phyloP scores from a whole-genome alignment of 2,113 vertebrate genomes.

The Phainopepla nitens region DNA sequence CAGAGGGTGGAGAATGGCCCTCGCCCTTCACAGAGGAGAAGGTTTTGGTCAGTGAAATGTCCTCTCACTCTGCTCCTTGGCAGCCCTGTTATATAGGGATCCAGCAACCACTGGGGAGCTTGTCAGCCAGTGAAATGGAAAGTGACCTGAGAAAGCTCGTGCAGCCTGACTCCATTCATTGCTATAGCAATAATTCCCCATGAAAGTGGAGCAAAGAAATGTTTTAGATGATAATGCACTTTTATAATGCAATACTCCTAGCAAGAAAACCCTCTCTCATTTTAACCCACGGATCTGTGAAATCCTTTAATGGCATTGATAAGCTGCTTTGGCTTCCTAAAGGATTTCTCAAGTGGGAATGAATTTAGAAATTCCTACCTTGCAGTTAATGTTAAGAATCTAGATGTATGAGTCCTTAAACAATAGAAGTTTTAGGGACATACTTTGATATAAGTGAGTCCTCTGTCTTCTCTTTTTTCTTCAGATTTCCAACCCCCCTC shows the following conservation, averaged over 20 bases:
- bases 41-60: background rate
- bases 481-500: background rate
- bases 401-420: background rate
- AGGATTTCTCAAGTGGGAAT: background rate
- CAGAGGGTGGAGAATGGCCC: background rate
- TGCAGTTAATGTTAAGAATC: background rate
- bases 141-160: background rate
- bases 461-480: background rate
- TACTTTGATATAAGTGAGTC: background rate
- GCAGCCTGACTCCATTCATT: background rate
- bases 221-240: background rate
- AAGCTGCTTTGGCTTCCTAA: background rate
- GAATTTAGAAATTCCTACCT: background rate
- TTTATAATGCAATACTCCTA: background rate
- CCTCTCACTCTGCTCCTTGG: background rate
- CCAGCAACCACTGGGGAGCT: background rate
- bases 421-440: background rate
- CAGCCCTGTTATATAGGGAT: background rate
- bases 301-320: background rate
- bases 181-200: background rate
- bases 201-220: background rate
- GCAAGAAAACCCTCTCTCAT: background rate
- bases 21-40: accelerated
- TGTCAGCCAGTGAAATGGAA: background rate
- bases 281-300: background rate